Percentiles rank a stretch among this genome's conserved stretches.
Evolutionary conservation across 2,888 invertebrate genomes (phyloP).

Genomic region (Cheilosia scutellata): DNA sequence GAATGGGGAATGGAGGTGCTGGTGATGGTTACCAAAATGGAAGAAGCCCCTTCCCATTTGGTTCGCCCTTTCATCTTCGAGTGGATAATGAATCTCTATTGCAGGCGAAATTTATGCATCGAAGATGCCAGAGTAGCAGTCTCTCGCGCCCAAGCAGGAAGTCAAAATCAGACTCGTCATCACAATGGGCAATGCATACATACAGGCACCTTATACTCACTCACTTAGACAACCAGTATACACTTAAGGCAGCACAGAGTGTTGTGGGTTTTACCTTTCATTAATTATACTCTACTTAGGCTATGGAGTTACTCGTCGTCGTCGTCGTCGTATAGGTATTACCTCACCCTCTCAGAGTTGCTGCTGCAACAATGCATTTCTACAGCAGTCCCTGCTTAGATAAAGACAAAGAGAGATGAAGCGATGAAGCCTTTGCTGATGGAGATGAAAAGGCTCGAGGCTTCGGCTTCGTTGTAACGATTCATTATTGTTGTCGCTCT

Average conservation of each 20-base stretch:
- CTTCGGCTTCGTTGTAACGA: conserved; percentile 39
- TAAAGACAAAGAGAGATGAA: conserved; percentile 59
- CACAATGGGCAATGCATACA: conserved; percentile 55
- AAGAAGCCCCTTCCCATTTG: conserved; percentile 59
- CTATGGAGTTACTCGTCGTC: conserved; percentile 46
- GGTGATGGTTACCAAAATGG: conserved; percentile 46
- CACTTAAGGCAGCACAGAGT: conserved; percentile 61
- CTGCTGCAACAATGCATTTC: conserved; percentile 62
- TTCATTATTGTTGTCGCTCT: conserved; percentile 68
- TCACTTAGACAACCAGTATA: conserved; percentile 31
- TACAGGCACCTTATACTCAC: conserved; percentile 7
- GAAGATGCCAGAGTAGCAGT: conserved; percentile 52
- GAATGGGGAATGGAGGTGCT: conserved; percentile 33
- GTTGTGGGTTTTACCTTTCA: conserved; percentile 76
- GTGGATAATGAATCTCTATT: conserved; percentile 65
- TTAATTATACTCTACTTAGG: conserved; percentile 77
- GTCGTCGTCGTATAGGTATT: conserved; percentile 28
- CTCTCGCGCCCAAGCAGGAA: conserved; percentile 66
- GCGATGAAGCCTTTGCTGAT: conserved; percentile 51
- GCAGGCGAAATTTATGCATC: conserved; percentile 72
- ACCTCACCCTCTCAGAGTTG: conserved; percentile 61
- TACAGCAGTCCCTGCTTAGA: conserved; percentile 27
- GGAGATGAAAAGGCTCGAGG: conserved; percentile 62
- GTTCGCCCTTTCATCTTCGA: conserved; percentile 68
- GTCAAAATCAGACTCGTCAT: conserved; percentile 71